Base-by-base conservation (phyloP, 2,888 invertebrate genomes). In the Monoplex corrugatus region DNA sequence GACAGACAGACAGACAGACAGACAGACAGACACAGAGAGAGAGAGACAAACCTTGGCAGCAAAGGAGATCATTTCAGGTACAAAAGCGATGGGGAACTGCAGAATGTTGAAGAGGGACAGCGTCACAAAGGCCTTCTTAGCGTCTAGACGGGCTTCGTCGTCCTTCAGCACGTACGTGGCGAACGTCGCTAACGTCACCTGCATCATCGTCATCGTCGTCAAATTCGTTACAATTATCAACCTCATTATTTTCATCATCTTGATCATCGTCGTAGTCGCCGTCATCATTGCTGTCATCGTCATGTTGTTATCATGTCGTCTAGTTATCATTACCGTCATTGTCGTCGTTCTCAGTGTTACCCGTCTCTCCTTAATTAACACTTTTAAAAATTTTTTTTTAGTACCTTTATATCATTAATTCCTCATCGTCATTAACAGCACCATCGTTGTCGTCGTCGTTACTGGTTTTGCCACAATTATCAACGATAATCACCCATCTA, bases 31-130 rank as follows among this genome's bases (percentile, higher is more conserved):
- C 68, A 68, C 5, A 28, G 10, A 78, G 38, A 40, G 3, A 38
- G 8, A 28, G n/a, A n/a, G 28, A 28, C 82, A 38, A 6, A 91
- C 92, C 92, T 92, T 91, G 35, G 91, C 85, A 19, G 91, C 89
- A 38, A 88, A 89, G n/a, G 88, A 89, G 35, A 91, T 89, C 80
- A 90, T 90, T 50, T 98, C 98, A 95, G 99, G 99, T 96, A 98
- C 97, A 98, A 99, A 98, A 95, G 98, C 98, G 96, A 99, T 97
- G 95, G 99, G 99, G 96, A 98, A 98, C 96, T 95, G 93, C n/a
- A 96, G 91, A 72, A 96, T 95, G 92, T 96, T 96, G 92, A 96
- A 95, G 63, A 96, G 92, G 0, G 96, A 94, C 57, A 96, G 91
- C 0, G 96, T 95, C 5, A 96, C 95, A 97, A 99, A 99, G 95